Evolutionary conservation across 2,797 vertebrate species (phyloP).

Genomic region (Onychomys arenicola): DNA sequence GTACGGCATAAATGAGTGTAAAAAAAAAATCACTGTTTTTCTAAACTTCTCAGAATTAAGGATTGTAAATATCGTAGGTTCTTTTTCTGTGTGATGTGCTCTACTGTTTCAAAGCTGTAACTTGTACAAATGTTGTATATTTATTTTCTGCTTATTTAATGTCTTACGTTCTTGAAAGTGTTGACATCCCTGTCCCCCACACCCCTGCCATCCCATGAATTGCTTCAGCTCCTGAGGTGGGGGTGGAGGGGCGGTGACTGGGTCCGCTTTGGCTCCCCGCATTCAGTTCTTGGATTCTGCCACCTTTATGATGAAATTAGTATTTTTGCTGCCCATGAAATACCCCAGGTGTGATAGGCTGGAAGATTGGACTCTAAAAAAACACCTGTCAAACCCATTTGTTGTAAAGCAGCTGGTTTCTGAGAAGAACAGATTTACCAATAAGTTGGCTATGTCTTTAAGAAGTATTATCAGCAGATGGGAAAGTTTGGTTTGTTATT

Average conservation of each 20-base stretch:
- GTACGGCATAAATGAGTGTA: slow-evolving; percentile 85
- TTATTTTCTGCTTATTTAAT: slow-evolving; percentile 92
- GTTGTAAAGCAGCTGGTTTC: slow-evolving; percentile 40
- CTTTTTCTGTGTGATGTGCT: slow-evolving; percentile 87
- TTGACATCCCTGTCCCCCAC: slow-evolving; percentile 70
- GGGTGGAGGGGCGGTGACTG: slow-evolving; percentile 39
- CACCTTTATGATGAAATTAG: not conserved
- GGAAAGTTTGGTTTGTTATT: not conserved
- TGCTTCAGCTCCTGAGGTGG: slow-evolving; percentile 32
- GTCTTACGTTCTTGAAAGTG: slow-evolving; percentile 84
- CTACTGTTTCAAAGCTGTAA: slow-evolving; percentile 91
- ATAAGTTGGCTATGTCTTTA: not conserved
- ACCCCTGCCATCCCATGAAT: not conserved
- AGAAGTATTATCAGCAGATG: not conserved
- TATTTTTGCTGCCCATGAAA: not conserved
- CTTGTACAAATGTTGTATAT: slow-evolving; percentile 89
- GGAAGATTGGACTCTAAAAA: slow-evolving; percentile 1
- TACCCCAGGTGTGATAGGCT: not conserved
- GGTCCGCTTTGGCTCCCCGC: slow-evolving; percentile 53
- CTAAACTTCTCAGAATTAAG: slow-evolving; percentile 82
- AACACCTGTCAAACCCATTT: not conserved
- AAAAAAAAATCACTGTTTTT: slow-evolving; percentile 75
- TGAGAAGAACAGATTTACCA: not conserved
- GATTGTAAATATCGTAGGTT: slow-evolving; percentile 88
- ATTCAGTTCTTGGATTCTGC: slow-evolving; percentile 21